Base-by-base conservation (phyloP, 1,140 invertebrate species). In the Bombyx mori region DNA sequence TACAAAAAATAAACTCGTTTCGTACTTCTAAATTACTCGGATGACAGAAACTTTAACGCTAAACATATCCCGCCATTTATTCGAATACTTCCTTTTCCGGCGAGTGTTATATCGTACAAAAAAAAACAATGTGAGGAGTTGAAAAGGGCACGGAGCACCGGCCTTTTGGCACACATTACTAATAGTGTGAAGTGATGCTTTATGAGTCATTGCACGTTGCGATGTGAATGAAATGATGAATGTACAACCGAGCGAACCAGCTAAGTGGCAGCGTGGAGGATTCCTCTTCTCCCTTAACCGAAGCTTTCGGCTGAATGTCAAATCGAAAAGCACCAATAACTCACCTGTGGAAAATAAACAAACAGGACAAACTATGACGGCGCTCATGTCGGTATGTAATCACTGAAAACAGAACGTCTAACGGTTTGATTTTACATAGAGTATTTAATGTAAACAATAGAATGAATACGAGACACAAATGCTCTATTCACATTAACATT, bases 221-320 rank as follows among this genome's bases (percentile, higher is more conserved):
- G 69, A 82, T 83, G 82, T 80, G 69, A 82, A 62, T 73, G 76
- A 66, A 77, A 81, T 77, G 72, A 86, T 82, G 80, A 78, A 86
- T 71, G 73, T 78, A 66, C 74, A 75, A 66, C 62, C 75, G 61
- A 79, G 66, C 65, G 82, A 82, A 69, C 65, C 76, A 56, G 76
- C 62, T 68, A 85, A 81, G 75, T 82, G 82, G 82, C 75, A 81
- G 63, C 81, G 78, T 65, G 79, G 79, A 64, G 77, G 82, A 48
- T 81, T 86, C 70, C 72, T 86, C 63, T 83, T 74, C 53, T 64
- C 73, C 55, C 68, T 86, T 8, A 86, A 86, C 58, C 73, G 76
- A 70, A 86, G 82, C 71, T 79, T 86, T 65, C 77, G 82, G 54
- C 62, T 82, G 52, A 63, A 72, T 9, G 69, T 67, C 46, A 80